phyloP scores from a whole-genome alignment of 2,797 vertebrate genomes.

The Crocodylus rhombifer region DNA sequence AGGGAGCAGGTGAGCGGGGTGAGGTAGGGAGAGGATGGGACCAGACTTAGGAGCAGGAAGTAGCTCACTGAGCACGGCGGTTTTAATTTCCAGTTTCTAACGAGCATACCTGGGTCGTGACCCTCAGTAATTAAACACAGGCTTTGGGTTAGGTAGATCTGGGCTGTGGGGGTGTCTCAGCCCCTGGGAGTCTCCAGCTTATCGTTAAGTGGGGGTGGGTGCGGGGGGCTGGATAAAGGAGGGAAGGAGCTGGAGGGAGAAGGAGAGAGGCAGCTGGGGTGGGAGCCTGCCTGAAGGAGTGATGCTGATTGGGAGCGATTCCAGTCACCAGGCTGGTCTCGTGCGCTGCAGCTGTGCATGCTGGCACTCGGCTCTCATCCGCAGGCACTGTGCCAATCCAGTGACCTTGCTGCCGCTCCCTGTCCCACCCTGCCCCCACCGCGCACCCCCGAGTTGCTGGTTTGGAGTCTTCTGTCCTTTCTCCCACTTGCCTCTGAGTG shows the following conservation, averaged over 20 bases:
- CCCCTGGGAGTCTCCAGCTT: not conserved
- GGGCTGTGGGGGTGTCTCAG: not conserved
- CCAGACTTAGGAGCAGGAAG: not conserved
- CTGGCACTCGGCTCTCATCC: rapidly evolving
- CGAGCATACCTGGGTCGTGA: not conserved
- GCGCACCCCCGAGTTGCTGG: no score
- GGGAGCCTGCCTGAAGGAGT: no score
- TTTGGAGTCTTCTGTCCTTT: not conserved
- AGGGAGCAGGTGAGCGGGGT: not conserved
- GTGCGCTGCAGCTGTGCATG: not conserved
- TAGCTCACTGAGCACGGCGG: not conserved
- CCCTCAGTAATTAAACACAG: not conserved
- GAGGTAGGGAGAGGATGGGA: not conserved
- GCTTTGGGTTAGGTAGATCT: not conserved
- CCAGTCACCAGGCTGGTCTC: not conserved
- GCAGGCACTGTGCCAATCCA: not conserved
- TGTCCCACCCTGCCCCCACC: not conserved
- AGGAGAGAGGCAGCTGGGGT: not conserved
- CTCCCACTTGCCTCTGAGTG: not conserved
- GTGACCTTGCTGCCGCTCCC: not conserved
- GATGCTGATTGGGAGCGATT: rapidly evolving
- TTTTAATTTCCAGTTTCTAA: not conserved
- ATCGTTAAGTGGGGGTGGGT: no score
- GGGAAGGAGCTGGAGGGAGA: not conserved
- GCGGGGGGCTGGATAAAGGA: not conserved